Evolutionary conservation across 2,113 vertebrate species (phyloP), one percentile per base, ranked within the genome.

Genomic region (Anolis carolinensis): DNA sequence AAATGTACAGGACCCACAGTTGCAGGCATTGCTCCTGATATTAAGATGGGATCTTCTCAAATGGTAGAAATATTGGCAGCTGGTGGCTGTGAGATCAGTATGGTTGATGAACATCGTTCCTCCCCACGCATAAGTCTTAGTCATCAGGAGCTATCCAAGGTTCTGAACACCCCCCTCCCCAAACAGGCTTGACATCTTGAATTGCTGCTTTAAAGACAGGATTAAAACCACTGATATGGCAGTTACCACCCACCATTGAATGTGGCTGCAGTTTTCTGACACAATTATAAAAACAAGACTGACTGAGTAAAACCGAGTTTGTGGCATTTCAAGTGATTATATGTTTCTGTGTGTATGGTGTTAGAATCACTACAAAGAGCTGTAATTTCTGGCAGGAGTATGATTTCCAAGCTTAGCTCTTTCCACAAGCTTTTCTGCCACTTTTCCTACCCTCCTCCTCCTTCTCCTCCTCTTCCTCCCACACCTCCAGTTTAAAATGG

Each of bases 1-100:
- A 10, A 11, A 25, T 72, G 36, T 77, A 79, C 63, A 44, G 81
- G 67, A 78, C 78, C 62, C 63, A 62, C 80, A 89, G 87, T 86
- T 89, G 55, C 70, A 79, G 82, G 71, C 88, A 68, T 39, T 34
- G 77, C n/a, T 73, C 50, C 88, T 86, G 81, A 91, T 91, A 94
- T 93, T 94, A 85, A 76, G 76, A 72, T 93, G 92, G 92, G 92
- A 86, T 94, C 70, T 87, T 92, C 91, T 94, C 90, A 92, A 85
- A 73, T 11, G 23, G 73, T 2, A 67, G 87, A 89, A 27, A 11
- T 27, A 68, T 25, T 68, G 65, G 65, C 55, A 59, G 55, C 55
- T 59, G 55, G 55, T 59, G 55, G 18, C 55, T 59, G 0, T 59
- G 55, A 59, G 14, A 18, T 59, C 11, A 14, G 55, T 59, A 18